Evolutionary conservation across 2,888 invertebrate genomes (phyloP).

Genomic region (Mamestra brassicae): DNA sequence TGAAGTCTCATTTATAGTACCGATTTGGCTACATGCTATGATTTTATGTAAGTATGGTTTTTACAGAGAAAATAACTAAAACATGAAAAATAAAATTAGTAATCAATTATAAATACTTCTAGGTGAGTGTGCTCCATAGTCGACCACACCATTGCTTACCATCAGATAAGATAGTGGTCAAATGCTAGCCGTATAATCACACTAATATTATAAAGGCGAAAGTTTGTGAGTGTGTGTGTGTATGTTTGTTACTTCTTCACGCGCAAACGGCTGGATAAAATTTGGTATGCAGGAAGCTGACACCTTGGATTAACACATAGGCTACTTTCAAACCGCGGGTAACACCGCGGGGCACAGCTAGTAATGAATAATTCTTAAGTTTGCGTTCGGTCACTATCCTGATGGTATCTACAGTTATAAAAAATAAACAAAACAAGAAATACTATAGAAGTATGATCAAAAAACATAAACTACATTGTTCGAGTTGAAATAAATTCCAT

Average conservation of each 20-base stretch:
- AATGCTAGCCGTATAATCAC: background rate
- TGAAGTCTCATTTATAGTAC: background rate
- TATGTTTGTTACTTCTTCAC: no score
- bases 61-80: background rate
- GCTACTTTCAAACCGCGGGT: no score
- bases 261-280: no score
- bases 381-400: no score
- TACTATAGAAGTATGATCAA: background rate
- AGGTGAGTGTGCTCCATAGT: background rate
- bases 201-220: no score
- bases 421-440: background rate
- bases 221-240: no score
- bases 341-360: no score
- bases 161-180: background rate
- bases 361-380: no score
- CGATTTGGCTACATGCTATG: background rate
- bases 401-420: no score
- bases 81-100: background rate
- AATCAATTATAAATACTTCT: background rate
- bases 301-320: no score
- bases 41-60: background rate
- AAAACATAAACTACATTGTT: background rate
- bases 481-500: constrained; percentile 11
- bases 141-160: background rate
- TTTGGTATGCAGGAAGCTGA: no score